Evolutionary conservation across 2,113 vertebrate genomes (phyloP).

Genomic region (Anas platyrhynchos): DNA sequence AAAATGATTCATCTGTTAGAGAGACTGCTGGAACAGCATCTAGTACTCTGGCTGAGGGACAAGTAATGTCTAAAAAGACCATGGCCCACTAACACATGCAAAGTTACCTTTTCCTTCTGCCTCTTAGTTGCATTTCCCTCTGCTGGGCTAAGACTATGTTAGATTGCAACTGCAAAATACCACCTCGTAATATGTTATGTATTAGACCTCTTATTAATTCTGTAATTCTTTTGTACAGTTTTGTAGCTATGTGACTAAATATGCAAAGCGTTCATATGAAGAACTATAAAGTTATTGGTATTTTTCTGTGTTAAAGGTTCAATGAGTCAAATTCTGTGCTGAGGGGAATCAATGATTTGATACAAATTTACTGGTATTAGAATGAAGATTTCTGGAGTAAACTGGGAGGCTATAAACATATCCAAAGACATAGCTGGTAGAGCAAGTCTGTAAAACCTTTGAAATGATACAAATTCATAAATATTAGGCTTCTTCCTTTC

Average conservation of each 20-base stretch:
- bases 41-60: not conserved
- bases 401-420: not conserved
- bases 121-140: not conserved
- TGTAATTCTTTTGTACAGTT: not conserved
- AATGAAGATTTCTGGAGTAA: not conserved
- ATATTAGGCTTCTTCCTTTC: not conserved
- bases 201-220: constrained; percentile 20
- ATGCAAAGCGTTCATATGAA: not conserved
- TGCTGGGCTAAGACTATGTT: not conserved
- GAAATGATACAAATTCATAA: constrained; percentile 18
- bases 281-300: not conserved
- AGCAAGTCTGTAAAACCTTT: not conserved
- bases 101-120: not conserved
- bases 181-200: not conserved
- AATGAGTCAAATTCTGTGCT: not conserved
- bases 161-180: not conserved
- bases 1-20: constrained; percentile 29
- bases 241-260: not conserved
- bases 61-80: not conserved
- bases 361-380: not conserved
- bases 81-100: not conserved
- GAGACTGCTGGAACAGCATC: not conserved
- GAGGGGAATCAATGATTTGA: not conserved
- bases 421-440: not conserved
- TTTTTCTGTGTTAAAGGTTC: not conserved